Evolutionary conservation across 1,140 invertebrate species (phyloP).

Genomic region (Camponotus pennsylvanicus): DNA sequence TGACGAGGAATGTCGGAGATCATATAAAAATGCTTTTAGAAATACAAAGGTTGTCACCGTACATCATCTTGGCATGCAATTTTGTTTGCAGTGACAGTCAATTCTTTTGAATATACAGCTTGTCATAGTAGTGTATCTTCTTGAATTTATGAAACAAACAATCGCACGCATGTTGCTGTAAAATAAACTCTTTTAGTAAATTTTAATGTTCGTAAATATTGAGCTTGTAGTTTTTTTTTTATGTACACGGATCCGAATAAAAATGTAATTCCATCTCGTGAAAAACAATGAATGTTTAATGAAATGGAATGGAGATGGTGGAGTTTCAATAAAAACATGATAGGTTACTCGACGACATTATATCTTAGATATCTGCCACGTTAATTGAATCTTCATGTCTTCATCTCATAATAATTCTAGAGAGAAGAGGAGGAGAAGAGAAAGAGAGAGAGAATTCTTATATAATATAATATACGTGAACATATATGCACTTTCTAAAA

Average conservation of each 20-base stretch:
- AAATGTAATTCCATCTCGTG: conserved; percentile 5
- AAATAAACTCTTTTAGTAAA: conserved; percentile 25
- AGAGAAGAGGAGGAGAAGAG: no score
- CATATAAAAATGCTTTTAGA: background rate
- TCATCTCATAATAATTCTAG: no score
- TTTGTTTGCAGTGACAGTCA: background rate
- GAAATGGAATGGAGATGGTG: conserved; percentile 8
- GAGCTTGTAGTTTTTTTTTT: background rate
- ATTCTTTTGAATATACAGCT: conserved; percentile 7
- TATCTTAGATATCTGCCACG: background rate
- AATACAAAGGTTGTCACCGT: background rate
- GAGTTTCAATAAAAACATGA: background rate
- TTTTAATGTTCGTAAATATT: conserved; percentile 32
- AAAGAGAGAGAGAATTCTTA: background rate
- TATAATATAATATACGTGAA: background rate
- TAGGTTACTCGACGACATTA: background rate
- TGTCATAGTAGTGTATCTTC: background rate
- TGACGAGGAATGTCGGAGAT: background rate
- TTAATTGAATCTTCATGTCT: background rate
- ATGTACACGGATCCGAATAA: background rate
- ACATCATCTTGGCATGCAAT: background rate
- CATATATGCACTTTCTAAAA: background rate
- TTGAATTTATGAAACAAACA: conserved; percentile 23
- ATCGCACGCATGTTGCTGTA: background rate
- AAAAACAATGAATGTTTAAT: conserved; percentile 42